These are phyloP conservation scores for Xerus rutilus DNA, from an alignment of 2,797 vertebrate species.

Conservation along the genomic window DNA sequence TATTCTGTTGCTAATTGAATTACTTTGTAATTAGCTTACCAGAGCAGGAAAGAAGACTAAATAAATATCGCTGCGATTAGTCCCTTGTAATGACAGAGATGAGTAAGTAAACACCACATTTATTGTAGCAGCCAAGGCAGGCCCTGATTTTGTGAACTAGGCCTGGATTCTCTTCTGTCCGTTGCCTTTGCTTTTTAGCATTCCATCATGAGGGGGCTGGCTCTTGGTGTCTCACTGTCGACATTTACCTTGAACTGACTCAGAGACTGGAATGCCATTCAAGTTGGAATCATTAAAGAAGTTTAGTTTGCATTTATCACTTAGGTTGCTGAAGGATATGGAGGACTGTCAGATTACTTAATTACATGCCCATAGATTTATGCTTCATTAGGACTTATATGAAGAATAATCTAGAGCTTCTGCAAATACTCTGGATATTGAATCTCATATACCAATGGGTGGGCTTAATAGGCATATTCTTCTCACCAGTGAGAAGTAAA, in stretches of 20 bases:
- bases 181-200: background rate
- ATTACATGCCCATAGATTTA: background rate
- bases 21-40: conserved; percentile 75
- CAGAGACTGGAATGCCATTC: conserved; percentile 21
- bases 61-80: conserved; percentile 62
- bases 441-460: background rate
- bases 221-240: background rate
- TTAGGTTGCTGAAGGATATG: conserved; percentile 24
- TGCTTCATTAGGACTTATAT: background rate
- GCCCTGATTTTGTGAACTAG: background rate
- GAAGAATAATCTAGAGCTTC: conserved; percentile 17
- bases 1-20: conserved; percentile 75
- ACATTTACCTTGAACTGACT: conserved; percentile 38
- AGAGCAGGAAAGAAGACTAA: conserved; percentile 69
- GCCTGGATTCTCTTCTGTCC: background rate
- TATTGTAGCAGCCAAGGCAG: background rate
- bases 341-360: background rate
- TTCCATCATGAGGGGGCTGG: background rate
- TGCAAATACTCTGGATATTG: background rate
- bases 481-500: background rate
- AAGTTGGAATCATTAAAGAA: conserved; percentile 32
- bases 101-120: conserved; percentile 35
- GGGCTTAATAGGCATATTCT: background rate
- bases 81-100: conserved; percentile 51
- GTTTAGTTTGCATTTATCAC: conserved; percentile 34